Evolutionary conservation across 2,888 invertebrate genomes (phyloP), one percentile per base, ranked within the genome.

Genomic region (Xestia c-nigrum): DNA sequence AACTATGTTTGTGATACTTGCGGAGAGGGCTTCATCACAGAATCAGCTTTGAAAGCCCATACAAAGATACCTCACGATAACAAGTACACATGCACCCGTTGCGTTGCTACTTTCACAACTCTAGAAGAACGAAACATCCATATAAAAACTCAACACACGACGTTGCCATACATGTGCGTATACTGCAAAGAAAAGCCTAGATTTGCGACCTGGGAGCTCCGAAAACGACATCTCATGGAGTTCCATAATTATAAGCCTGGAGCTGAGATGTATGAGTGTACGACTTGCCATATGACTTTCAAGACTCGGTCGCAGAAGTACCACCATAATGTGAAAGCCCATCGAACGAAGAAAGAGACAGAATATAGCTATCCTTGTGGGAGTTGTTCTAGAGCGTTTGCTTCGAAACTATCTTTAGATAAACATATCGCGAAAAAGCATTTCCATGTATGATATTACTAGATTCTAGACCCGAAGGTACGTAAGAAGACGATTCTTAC

Each of bases 341-440:
- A 97, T 85, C 88, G 96, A 9, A 94, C 94, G 10, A 96, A 94
- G 92, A 97, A 94, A 83, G 96, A 93, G 86, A 93, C 92, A 2
- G 97, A 94, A 77, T 97, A 92, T 87, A 96, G 92, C 21, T 97
- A 94, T 81, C 94, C 96, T 0, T 97, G 97, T 72, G 94, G 93
- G 0, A 95, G 94, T 81, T 97, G 97, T 85, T 93, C 96, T 1
- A 94, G 96, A 71, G 94, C 95, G 0, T 97, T 97, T 82, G 96
- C 96, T 38, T 94, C 96, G 0, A 97, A 97, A 82, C 89, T 97
- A 66, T 96, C 97, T 43, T 88, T 97, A 43, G 97, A 97, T 78
- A 97, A 97, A 76, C 97, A 97, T 88, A 95, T 97, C 85, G 95
- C 96, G 9, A 96, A 96, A 83, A 97, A 97, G 81, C 97, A 97